Evolutionary conservation across 2,797 vertebrate species (phyloP), one percentile per base, ranked within the genome.

Genomic region (Betta splendens): DNA sequence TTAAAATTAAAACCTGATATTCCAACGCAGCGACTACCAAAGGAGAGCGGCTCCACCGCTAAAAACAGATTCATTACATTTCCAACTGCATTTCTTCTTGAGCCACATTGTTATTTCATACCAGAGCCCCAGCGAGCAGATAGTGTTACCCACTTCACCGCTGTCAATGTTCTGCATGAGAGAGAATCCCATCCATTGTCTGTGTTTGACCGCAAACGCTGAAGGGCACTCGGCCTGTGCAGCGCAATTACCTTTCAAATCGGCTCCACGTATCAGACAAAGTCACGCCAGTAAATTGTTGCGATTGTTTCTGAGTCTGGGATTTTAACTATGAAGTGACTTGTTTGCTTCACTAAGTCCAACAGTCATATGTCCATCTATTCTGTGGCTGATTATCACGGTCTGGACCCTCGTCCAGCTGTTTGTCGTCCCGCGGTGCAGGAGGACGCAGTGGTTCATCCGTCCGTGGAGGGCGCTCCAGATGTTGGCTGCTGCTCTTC

Each of bases 401-500:
- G n/a, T n/a, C n/a, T n/a, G n/a, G n/a, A n/a, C n/a, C n/a, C n/a
- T n/a, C n/a, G n/a, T n/a, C n/a, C n/a, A n/a, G n/a, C n/a, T n/a
- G n/a, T n/a, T 47, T 55, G 32, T 72, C 58, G 54, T 49, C 58
- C 53, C 37, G 40, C 38, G 62, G 69, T 51, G 59, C 53, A 51
- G 62, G 26, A 52, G 69, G 58, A 69, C 50, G 55, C 16, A 59
- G 56, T 59, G 51, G 17, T 70, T 63, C 73, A 42, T 55, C 73
- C 67, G 67, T 83, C 62, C 61, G 32, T 44, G 37, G 45, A 37
- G 49, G 48, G 45, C 33, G 13, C 38, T 53, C 67, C 77, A 83
- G 67, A 88, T 81, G 81, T 79, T 61, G 42, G 81, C 72, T 62
- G 72, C 49, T 50, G 26, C 65, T 68, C 46, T 50, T 31, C 51